These are phyloP conservation scores for Brachionus calyciflorus DNA, from an alignment of 1,140 invertebrate species.

Conservation along the genomic window DNA sequence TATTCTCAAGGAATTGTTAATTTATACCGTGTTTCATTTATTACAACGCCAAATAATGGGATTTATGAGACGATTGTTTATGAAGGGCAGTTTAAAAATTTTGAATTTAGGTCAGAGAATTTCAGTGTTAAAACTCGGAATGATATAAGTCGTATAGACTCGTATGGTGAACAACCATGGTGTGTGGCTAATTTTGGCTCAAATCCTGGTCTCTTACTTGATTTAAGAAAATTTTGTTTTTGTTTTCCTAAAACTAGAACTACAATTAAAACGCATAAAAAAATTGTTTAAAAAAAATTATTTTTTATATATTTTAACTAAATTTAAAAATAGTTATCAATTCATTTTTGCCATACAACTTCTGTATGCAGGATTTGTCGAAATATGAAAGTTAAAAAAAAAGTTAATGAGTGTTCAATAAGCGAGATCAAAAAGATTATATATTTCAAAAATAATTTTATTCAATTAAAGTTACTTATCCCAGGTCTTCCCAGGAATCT, in stretches of 20 bases:
- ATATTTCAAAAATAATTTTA: no score
- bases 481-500: no score
- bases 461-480: no score
- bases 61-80: conserved; percentile 72
- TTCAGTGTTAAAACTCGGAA: conserved; percentile 68
- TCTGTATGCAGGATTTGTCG: no score
- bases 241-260: neutral
- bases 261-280: no score
- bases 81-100: conserved; percentile 62
- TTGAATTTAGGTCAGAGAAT: conserved; percentile 58
- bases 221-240: conserved; percentile 41
- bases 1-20: conserved; percentile 66
- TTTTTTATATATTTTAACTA: no score
- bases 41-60: conserved; percentile 71
- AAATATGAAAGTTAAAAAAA: no score
- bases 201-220: neutral
- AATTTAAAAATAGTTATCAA: no score
- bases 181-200: conserved; percentile 16
- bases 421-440: no score
- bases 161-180: conserved; percentile 66
- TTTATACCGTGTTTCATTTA: conserved; percentile 74
- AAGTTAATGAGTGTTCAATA: no score
- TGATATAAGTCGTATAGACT: conserved; percentile 81
- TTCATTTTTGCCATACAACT: no score
- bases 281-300: no score